phyloP scores from a whole-genome alignment of 1,140 invertebrate genomes.

The Hycleus phaleratus region DNA sequence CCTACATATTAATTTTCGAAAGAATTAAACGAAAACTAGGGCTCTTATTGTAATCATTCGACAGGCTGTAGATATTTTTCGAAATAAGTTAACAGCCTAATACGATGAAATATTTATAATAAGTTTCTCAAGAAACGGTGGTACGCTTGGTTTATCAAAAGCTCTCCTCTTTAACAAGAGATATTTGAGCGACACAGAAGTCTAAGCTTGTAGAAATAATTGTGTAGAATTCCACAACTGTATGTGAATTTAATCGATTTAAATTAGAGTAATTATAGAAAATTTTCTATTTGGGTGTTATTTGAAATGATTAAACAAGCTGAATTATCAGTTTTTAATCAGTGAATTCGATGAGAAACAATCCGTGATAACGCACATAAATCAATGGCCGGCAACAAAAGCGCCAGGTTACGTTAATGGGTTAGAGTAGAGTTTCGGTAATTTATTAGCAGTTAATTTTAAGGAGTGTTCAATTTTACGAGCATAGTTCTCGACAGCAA shows the following conservation, averaged over 20 bases:
- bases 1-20: too few relatives aligned
- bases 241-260: constrained; percentile 9
- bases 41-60: too few relatives aligned
- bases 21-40: too few relatives aligned
- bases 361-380: neutral
- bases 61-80: too few relatives aligned
- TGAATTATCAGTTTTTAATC: too few relatives aligned
- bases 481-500: constrained; percentile 23
- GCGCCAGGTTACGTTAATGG: constrained; percentile 28
- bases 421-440: constrained; percentile 27
- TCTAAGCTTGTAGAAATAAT: constrained; percentile 32
- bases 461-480: constrained; percentile 37
- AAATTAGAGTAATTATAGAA: too few relatives aligned
- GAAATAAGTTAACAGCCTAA: too few relatives aligned
- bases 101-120: too few relatives aligned
- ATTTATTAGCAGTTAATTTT: constrained; percentile 40
- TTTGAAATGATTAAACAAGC: too few relatives aligned
- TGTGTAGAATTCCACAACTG: constrained; percentile 4
- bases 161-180: constrained; percentile 21
- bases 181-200: constrained; percentile 14
- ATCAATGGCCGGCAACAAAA: constrained; percentile 9
- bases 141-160: constrained; percentile 30
- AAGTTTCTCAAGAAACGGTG: constrained; percentile 6
- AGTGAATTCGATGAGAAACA: too few relatives aligned
- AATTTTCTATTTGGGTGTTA: too few relatives aligned